Percentiles rank a stretch among this genome's conserved stretches.
Conservation (phyloP, 2,888 invertebrate species). For the Saturnia japonica region DNA sequence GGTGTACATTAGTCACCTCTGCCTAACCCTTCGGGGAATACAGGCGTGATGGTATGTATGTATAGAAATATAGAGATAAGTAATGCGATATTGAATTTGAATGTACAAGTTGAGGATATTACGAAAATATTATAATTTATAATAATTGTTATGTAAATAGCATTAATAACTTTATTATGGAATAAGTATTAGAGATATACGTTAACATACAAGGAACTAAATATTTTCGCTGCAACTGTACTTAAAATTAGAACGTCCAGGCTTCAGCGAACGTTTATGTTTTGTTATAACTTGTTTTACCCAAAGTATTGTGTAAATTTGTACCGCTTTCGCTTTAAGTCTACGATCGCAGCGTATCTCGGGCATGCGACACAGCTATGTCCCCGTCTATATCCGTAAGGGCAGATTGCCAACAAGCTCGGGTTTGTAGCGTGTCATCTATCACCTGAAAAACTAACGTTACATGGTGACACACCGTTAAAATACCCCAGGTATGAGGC, state of each 20-base stretch:
- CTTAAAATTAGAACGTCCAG: not conserved
- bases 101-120: not conserved
- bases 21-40: no score
- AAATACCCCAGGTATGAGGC: conserved; percentile 31
- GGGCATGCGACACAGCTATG: conserved; percentile 51
- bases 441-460: conserved; percentile 62
- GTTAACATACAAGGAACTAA: not conserved
- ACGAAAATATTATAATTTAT: not conserved
- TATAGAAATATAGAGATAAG: no score
- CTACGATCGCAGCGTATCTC: conserved; percentile 30
- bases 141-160: not conserved
- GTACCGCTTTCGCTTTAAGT: conserved; percentile 32
- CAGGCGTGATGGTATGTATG: no score
- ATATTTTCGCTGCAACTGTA: not conserved
- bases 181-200: not conserved
- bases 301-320: not conserved
- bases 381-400: conserved; percentile 72
- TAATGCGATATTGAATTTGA: not conserved
- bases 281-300: not conserved
- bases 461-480: conserved; percentile 45
- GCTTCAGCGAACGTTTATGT: not conserved
- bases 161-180: not conserved
- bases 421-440: conserved; percentile 55
- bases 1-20: no score
- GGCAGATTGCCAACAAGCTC: conserved; percentile 70